phyloP scores from a whole-genome alignment of 2,113 vertebrate species.

The Dicrurus megarhynchus region DNA sequence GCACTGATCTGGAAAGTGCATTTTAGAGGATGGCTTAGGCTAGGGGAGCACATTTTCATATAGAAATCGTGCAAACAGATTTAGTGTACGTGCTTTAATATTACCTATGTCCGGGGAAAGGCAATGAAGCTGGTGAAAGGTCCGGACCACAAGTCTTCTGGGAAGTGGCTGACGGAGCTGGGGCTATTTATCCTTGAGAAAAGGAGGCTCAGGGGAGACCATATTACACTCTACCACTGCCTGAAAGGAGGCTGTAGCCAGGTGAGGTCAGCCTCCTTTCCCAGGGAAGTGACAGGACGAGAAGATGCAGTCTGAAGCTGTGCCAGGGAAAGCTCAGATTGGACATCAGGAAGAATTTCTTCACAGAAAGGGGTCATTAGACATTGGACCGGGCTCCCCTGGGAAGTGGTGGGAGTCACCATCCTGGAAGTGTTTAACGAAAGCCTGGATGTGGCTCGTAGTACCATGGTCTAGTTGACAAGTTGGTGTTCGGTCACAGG shows the following conservation, averaged over 20 bases:
- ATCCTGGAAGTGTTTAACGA: not conserved
- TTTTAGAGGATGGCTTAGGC: not conserved
- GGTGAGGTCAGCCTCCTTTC: not conserved
- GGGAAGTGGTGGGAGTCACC: not conserved
- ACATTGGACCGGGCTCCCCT: not conserved
- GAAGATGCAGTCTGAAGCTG: not conserved
- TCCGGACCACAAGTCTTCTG: not conserved
- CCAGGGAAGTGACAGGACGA: not conserved
- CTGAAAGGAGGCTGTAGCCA: not conserved
- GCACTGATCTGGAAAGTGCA: accelerated
- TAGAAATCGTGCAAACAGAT: not conserved
- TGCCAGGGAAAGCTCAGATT: not conserved
- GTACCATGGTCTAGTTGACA: not conserved
- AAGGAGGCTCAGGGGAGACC: not conserved
- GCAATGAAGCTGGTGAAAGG: not conserved
- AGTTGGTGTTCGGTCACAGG: accelerated
- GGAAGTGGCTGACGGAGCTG: too few relatives aligned
- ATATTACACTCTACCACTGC: not conserved
- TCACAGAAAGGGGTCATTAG: too few relatives aligned
- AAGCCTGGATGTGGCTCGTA: not conserved
- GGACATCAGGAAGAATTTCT: not conserved
- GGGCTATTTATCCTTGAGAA: not conserved
- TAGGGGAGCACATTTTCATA: not conserved
- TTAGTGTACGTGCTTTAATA: accelerated
- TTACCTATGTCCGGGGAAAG: not conserved